Evolutionary conservation across 2,797 vertebrate genomes (phyloP), one percentile per base, ranked within the genome.

Genomic region (Takifugu rubripes): DNA sequence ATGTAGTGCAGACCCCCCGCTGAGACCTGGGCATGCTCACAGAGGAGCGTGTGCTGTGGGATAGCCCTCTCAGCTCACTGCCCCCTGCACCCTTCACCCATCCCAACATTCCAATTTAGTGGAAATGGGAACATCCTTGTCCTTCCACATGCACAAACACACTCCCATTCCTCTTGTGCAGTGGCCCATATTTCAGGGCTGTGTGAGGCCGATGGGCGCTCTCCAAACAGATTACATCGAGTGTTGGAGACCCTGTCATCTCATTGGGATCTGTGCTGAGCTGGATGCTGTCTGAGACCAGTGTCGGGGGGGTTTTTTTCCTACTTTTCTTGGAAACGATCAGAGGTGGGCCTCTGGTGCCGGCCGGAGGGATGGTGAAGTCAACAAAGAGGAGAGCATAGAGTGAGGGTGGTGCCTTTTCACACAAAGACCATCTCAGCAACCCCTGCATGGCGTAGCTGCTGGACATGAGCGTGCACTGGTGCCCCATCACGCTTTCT

Each of bases 61-160:
- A 85, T 74, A 75, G 56, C 81, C 80, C 83, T 81, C 82, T 85
- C 85, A 52, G 62, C 79, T 88, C 84, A 78, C 81, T 1, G 51
- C 71, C 61, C 49, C 56, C 46, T 16, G 14, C 49, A 52, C 52
- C 15, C 17, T 42, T 50, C 59, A 31, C 45, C 56, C 53, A 51
- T 27, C 42, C 58, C 52, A 61, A 61, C 80, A 86, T 83, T 78
- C 84, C 64, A 50, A 75, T 81, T 81, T 77, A 81, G 79, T 73
- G 82, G 74, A 88, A 87, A 87, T 63, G 74, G 78, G 84, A 87
- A 82, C 77, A 77, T 79, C 72, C 63, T 77, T 69, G 64, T 75
- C 70, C 61, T 66, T 47, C 56, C 56, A 72, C 72, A 51, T 75
- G 65, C 74, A 48, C 46, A 67, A 52, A 70, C 72, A 75, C 78